These are phyloP conservation scores for Pelecanus crispus DNA, from an alignment of 2,113 vertebrate genomes.

Conservation along the genomic window DNA sequence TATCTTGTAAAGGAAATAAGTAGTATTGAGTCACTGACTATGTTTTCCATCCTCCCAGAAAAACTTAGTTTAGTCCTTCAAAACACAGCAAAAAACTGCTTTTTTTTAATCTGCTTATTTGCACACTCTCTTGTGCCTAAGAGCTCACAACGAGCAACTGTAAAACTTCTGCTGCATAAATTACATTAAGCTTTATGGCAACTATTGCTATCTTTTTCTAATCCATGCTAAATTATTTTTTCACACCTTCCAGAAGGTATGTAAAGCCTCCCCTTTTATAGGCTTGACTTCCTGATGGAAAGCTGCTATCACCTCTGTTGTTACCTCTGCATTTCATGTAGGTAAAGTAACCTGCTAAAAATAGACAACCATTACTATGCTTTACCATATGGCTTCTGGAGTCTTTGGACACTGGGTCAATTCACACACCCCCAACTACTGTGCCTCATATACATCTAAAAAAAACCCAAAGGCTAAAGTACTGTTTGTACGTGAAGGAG, in stretches of 20 bases:
- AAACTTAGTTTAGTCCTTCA: background rate
- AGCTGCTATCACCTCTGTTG: fast-evolving
- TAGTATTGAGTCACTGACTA: background rate
- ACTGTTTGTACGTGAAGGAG: fast-evolving
- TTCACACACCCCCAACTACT: background rate
- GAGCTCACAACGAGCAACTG: background rate
- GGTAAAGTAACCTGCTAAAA: fast-evolving
- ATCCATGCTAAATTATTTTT: background rate
- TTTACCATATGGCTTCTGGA: background rate
- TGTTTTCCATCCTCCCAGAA: background rate
- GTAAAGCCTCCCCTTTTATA: background rate
- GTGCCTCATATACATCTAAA: fast-evolving
- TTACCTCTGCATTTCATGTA: fast-evolving
- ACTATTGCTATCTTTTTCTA: background rate
- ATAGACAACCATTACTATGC: fast-evolving
- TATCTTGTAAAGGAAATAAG: background rate
- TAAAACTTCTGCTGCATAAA: background rate
- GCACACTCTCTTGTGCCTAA: fast-evolving
- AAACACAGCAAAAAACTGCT: fast-evolving
- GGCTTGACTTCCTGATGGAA: background rate
- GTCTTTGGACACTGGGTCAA: fast-evolving
- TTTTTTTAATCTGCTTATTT: background rate
- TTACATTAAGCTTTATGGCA: background rate
- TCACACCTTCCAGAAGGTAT: fast-evolving
- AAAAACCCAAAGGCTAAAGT: fast-evolving